Conservation (phyloP, 1,140 invertebrate species). For the Drosophila parabipectinata region DNA sequence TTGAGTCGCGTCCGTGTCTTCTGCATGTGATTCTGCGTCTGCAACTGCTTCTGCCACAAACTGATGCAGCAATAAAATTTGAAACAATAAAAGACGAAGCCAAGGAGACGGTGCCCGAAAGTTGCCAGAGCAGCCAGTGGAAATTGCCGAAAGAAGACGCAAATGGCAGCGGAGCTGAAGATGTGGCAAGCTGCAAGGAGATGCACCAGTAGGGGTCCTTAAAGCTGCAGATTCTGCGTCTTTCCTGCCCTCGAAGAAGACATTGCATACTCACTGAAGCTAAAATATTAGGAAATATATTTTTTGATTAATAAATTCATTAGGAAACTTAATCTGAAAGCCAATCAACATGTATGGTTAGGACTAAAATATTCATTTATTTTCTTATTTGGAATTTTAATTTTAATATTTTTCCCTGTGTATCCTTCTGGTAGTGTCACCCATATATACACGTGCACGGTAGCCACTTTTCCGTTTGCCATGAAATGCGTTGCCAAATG, state of each 20-base stretch:
- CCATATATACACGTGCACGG: conserved; percentile 36
- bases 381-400: neutral
- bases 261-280: conserved; percentile 35
- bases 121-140: conserved; percentile 62
- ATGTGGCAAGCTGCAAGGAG: conserved; percentile 31
- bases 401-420: conserved; percentile 7
- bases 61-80: conserved; percentile 82
- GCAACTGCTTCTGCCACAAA: conserved; percentile 64
- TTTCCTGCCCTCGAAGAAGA: conserved; percentile 23
- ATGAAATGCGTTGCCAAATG: conserved; percentile 74
- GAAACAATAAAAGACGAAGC: conserved; percentile 73
- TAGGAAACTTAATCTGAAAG: too few species aligned
- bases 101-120: conserved; percentile 46
- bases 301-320: too few species aligned
- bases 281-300: neutral
- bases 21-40: conserved; percentile 20
- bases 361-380: neutral
- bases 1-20: neutral
- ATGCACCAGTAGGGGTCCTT: conserved; percentile 51
- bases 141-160: conserved; percentile 63
- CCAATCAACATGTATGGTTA: too few species aligned
- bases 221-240: conserved; percentile 36
- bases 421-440: neutral
- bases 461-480: conserved; percentile 69
- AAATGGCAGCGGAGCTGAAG: conserved; percentile 36